Base-by-base conservation (phyloP, 2,797 vertebrate genomes). In the Helarctos malayanus region DNA sequence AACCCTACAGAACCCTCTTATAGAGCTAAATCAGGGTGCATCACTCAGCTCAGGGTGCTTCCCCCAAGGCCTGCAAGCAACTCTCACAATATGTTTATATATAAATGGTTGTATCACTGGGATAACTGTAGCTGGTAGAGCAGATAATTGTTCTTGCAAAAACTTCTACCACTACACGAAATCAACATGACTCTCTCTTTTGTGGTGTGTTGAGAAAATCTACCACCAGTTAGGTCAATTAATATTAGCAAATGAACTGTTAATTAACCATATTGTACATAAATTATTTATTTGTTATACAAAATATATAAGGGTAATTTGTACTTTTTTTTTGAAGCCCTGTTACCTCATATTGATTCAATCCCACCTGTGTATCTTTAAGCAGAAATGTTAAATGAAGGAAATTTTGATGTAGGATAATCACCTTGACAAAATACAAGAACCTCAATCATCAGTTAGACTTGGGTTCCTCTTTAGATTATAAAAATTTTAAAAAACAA, bases 401-500 rank as follows among this genome's bases (percentile, higher is more conserved):
- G 19, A 81, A 57, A 85, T 65, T 65, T 89, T 41, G 23, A 86
- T 38, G 5, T 63, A 52, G 27, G 15, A 89, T 80, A 89, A 45
- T 59, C 52, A 68, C 38, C 41, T 83, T 63, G 29, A 87, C 3
- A 63, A 94, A 92, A 92, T 57, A 25, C 1, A 82, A 69, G 76
- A 89, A 54, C 38, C 12, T 82, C 79, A 85, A 41, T 32, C 11
- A 82, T 95, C 19, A 57, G 2, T 84, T 94, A 73, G 14, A 54
- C 4, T 75, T 71, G 1, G 32, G 57, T 63, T 59, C 1, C 8
- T 8, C 32, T 27, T 54, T 3, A 71, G 32, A 68, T 89, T 86
- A 91, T 82, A 93, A 69, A 85, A 68, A 32, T 86, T 90, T 16
- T 69, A 2, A 94, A 92, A 95, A 95, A 45, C 32, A 54, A 54